phyloP scores from a whole-genome alignment of 2,888 invertebrate species.

The Myopa testacea region DNA sequence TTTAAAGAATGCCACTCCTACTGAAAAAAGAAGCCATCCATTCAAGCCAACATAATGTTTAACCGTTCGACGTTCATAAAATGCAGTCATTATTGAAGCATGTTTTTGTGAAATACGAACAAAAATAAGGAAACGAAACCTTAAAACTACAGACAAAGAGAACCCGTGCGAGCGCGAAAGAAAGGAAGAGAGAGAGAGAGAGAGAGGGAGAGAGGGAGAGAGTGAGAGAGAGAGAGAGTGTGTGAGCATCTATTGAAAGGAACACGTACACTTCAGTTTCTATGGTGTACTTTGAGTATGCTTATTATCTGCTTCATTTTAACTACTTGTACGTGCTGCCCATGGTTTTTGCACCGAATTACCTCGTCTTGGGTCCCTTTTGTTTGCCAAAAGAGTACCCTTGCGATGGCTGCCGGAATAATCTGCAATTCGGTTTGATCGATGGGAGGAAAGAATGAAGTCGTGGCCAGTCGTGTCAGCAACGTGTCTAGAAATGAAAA shows the following conservation, averaged over 20 bases:
- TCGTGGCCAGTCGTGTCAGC: conserved; percentile 21
- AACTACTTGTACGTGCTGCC: conserved; percentile 35
- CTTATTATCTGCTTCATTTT: conserved; percentile 39
- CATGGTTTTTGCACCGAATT: conserved; percentile 28
- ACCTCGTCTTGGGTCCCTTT: conserved; percentile 22
- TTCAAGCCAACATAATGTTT: background rate
- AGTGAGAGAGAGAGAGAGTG: background rate
- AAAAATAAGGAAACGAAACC: conserved; percentile 1
- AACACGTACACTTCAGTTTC: conserved; percentile 34
- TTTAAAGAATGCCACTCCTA: background rate
- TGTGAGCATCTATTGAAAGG: conserved; percentile 14
- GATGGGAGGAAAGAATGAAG: conserved; percentile 9
- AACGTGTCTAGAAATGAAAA: conserved; percentile 18
- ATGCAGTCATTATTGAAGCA: background rate
- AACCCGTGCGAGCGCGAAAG: too few relatives aligned
- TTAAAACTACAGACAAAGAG: background rate
- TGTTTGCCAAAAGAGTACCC: conserved; percentile 9
- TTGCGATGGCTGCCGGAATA: conserved; percentile 10
- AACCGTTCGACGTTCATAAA: conserved; percentile 15
- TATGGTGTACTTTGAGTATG: conserved; percentile 28
- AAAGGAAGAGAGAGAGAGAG: background rate
- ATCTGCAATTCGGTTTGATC: conserved; percentile 26
- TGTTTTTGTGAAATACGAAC: background rate
- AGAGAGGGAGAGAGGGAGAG: background rate
- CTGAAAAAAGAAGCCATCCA: conserved; percentile 19